Evolutionary conservation across 2,888 invertebrate species (phyloP), one percentile per base, ranked within the genome.

Genomic region (Cancer borealis): DNA sequence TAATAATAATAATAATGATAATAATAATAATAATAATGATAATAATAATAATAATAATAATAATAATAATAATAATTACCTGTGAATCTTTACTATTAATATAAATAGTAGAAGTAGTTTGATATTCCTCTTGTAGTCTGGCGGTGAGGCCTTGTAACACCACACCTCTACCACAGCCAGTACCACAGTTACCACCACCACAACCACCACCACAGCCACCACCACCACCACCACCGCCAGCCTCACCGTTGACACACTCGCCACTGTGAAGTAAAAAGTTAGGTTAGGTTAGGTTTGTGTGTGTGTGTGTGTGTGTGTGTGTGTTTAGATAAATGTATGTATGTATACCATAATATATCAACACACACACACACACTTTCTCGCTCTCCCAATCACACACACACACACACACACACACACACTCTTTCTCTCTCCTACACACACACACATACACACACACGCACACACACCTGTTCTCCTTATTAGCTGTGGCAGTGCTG

Each of bases 241-340:
- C 46, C n/a, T 91, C 91, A 5, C 91, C 73, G 6, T 91, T 91
- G 45, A 66, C n/a, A 46, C 91, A 91, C 60, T 91, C 60, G 66
- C 14, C 30, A 84, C 84, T 84, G 84, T 66, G n/a, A 2, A 66
- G 14, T n/a, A n/a, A 14, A n/a, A n/a, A 3, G 14, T 66, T 66
- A 66, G 17, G n/a, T 21, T 39, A 39, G 39, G 39, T 39, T 39
- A 39, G 39, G 17, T 1, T 39, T 39, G 39, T 39, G 1, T 39
- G 1, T 39, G 1, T 39, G 39, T 39, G 39, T 39, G 39, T 39
- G 39, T 39, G 39, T n/a, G n/a, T 66, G 73, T 66, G 1, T n/a
- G n/a, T 66, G 39, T 39, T 39, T 39, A 39, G 39, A 39, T 39
- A 39, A 39, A 39, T 39, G 2, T 39, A 39, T 39, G 39, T 39